phyloP scores from a whole-genome alignment of 2,797 vertebrate species.

The Ispidina lecontei region DNA sequence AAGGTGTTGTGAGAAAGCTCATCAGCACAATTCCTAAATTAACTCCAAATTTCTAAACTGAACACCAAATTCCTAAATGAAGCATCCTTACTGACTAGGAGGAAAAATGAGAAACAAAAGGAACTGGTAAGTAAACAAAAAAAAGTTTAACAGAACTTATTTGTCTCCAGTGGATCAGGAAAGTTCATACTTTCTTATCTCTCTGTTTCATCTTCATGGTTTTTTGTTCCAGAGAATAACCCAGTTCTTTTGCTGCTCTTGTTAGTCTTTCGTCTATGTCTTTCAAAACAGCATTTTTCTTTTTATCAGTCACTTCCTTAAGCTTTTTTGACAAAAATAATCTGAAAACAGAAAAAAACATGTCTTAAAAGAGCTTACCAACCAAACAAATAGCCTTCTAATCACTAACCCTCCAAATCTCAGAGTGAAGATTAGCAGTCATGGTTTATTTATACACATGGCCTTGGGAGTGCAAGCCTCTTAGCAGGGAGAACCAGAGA shows the following conservation, averaged over 20 bases:
- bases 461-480: neutral
- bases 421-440: neutral
- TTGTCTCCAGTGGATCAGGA: neutral
- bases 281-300: constrained; percentile 76
- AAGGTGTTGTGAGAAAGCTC: neutral
- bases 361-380: neutral
- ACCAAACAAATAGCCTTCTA: neutral
- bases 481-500: neutral
- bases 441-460: neutral
- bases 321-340: constrained; percentile 86
- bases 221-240: constrained; percentile 89
- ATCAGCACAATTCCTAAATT: neutral
- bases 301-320: constrained; percentile 83
- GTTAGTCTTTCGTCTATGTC: constrained; percentile 86
- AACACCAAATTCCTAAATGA: neutral
- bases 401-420: neutral
- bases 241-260: constrained; percentile 82
- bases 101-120: neutral
- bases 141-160: constrained; percentile 21
- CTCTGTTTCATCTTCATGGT: constrained; percentile 90
- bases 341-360: constrained; percentile 74
- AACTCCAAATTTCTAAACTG: neutral
- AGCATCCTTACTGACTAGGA: neutral
- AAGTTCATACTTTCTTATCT: constrained; percentile 88
- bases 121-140: neutral